Base-by-base conservation (phyloP, 92 coral and sea anemone species). In the Actinostola sp. region DNA sequence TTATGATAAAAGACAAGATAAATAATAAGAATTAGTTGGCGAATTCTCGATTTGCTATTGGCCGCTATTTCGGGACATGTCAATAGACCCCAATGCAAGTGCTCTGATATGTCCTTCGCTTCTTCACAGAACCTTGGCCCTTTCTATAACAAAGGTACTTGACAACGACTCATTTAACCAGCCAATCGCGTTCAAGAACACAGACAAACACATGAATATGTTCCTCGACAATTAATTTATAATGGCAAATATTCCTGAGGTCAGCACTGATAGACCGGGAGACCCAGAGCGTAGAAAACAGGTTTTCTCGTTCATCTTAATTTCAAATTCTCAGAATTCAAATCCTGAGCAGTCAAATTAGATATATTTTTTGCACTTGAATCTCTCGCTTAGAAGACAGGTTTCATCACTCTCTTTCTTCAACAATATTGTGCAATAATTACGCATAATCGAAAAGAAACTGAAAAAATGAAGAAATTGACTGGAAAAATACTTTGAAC, bases 1-100 rank as follows among this genome's bases (percentile, higher is more conserved):
- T 87, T 87, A 88, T 85, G 96, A 90, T 86, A 87, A 88, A 90
- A 75, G 89, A 76, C 73, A 73, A 80, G 87, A 90, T 90, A 83
- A 87, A 90, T 87, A 90, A 90, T 90, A 87, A 82, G 84, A 90
- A 83, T 87, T 90, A 83, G 84, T 74, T 63, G 68, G 84, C 83
- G 71, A 60, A 57, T 90, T 66, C 80, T 81, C 92, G 88, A 25
- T 35, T 42, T 54, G 36, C 67, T 66, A 90, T 90, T 90, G 96
- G 96, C 27, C 60, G 82, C 16, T 90, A 90, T 90, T 90, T 79
- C 73, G 43, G 78, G 34, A 31, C 29, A 30, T 73, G 62, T 73
- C 65, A 67, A 68, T 69, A 39, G 77, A 84, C 83, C 72, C 87
- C 70, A 86, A 61, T 52, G 24, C 25, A 12, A 65, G 70, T 83